These are phyloP conservation scores for Caenorhabditis sp. DNA, from an alignment of 2,888 invertebrate genomes.

Conservation along the genomic window DNA sequence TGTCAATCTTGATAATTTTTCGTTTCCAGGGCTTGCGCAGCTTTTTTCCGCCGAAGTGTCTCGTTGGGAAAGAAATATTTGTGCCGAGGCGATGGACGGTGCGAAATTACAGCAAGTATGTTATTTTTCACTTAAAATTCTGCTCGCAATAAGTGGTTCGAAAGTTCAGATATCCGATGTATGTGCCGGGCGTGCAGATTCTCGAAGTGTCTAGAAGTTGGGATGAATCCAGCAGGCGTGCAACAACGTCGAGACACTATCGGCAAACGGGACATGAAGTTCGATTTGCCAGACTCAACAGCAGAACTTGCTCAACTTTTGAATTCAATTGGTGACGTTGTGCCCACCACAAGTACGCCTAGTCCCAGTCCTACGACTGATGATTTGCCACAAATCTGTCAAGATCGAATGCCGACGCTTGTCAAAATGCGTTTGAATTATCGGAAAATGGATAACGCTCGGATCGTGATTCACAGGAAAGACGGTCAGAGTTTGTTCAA, in stretches of 20 bases:
- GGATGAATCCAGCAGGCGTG: constrained; percentile 56
- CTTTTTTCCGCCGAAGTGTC: constrained; percentile 61
- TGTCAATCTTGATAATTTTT: not conserved
- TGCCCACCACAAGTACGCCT: not conserved
- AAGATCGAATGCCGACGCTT: constrained; percentile 45
- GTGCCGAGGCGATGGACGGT: constrained; percentile 40
- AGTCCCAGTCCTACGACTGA: not conserved
- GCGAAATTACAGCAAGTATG: constrained; percentile 53
- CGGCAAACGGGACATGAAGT: constrained; percentile 40
- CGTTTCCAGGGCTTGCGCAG: constrained; percentile 53
- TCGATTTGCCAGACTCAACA: not conserved
- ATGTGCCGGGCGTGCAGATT: constrained; percentile 59
- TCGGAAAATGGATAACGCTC: constrained; percentile 54
- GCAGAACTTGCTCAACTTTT: constrained; percentile 2
- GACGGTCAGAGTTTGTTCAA: constrained; percentile 56
- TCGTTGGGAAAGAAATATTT: constrained; percentile 39
- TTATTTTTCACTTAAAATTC: constrained; percentile 9
- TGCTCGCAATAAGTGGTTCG: not conserved
- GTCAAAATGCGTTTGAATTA: constrained; percentile 49
- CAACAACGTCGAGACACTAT: constrained; percentile 56
- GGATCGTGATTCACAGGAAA: constrained; percentile 53
- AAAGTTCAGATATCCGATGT: constrained; percentile 48
- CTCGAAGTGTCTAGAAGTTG: constrained; percentile 44
- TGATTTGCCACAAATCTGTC: constrained; percentile 6
- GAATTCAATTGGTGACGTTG: not conserved